A percentile compares a stretch with the other conserved stretches of the same genome.
Conservation (phyloP, 2,797 vertebrate genomes). For the Oreortyx pictus region DNA sequence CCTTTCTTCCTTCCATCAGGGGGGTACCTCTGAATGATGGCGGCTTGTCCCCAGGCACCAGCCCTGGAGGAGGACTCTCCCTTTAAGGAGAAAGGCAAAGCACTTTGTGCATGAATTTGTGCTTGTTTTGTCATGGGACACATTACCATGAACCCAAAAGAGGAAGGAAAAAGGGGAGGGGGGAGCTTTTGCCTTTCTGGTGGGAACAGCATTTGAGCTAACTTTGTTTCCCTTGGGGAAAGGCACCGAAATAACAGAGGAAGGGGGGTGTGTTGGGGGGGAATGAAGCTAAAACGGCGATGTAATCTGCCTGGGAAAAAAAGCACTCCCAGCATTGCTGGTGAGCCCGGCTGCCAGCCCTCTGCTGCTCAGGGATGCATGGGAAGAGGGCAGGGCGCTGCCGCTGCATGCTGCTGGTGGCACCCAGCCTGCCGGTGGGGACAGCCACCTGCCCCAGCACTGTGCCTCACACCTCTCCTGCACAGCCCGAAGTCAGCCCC, state of each 20-base stretch:
- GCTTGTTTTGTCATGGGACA: conserved; percentile 52
- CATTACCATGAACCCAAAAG: conserved; percentile 50
- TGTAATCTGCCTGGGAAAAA: conserved; percentile 73
- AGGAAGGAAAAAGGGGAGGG: conserved; percentile 57
- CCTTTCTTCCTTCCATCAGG: accelerated
- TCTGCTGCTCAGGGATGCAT: accelerated
- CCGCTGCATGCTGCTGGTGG: background rate
- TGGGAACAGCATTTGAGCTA: conserved; percentile 66
- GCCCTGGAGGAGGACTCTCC: conserved; percentile 8
- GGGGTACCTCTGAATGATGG: background rate
- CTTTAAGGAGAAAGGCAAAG: conserved; percentile 63
- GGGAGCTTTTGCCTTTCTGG: conserved; percentile 64
- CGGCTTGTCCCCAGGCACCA: background rate
- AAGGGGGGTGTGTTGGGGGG: conserved; percentile 53
- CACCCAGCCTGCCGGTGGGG: accelerated
- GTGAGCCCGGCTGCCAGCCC: background rate
- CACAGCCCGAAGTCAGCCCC: too few species aligned
- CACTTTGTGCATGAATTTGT: conserved; percentile 50
- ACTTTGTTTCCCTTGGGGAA: conserved; percentile 72
- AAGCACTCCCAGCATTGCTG: background rate
- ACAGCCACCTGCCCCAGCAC: accelerated
- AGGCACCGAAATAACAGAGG: conserved; percentile 77
- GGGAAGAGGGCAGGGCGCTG: accelerated
- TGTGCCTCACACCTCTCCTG: too few species aligned
- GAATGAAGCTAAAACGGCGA: conserved; percentile 52